Base-by-base conservation (phyloP, 1,140 invertebrate species). In the Brachionus rotundiformis region DNA sequence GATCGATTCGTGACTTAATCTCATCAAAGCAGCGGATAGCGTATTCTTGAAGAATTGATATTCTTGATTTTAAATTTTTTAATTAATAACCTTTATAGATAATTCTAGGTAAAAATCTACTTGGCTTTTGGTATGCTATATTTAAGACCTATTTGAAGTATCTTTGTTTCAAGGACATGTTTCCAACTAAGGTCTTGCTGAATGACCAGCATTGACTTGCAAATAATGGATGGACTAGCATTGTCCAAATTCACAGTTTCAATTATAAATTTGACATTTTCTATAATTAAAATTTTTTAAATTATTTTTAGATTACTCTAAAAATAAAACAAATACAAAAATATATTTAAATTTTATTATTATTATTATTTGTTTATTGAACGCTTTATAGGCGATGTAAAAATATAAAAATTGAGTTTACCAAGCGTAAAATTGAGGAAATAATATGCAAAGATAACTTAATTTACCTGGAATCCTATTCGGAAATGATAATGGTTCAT, bases 111-210 rank as follows among this genome's bases (percentile, higher is more conserved):
- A n/a, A n/a, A n/a, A n/a, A n/a, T n/a, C 11, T 63, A 63, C 61
- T 63, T 63, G 0, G 61, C 61, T 63, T 63, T 63, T 63, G 76
- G 76, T 5, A 79, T 49, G 23, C 36, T 79, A 27, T 79, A 59
- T 16, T 79, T 79, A 8, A 63, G 36, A 39, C 76, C 31, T 0
- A 79, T 25, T 23, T 79, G 31, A 31, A 10, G 11, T 59, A 79
- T 59, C 59, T 79, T 79, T 23, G 76, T 49, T 39, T 79, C 76
- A 19, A 79, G 29, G 8, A 79, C 33, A 63, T 31, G 25, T 31
- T 79, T 54, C 76, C 76, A 79, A 19, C 41, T 47, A 6, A 79
- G 36, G 13, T 73, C 68, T 44, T 73, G 33, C 44, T 73, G 68
- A 27, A 41, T 44, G 13, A 73, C 44, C 11, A 73, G 29, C 36